Percentiles rank a stretch among this genome's conserved stretches.
Conservation (phyloP, 1,140 invertebrate species). For the Ips typographus region DNA sequence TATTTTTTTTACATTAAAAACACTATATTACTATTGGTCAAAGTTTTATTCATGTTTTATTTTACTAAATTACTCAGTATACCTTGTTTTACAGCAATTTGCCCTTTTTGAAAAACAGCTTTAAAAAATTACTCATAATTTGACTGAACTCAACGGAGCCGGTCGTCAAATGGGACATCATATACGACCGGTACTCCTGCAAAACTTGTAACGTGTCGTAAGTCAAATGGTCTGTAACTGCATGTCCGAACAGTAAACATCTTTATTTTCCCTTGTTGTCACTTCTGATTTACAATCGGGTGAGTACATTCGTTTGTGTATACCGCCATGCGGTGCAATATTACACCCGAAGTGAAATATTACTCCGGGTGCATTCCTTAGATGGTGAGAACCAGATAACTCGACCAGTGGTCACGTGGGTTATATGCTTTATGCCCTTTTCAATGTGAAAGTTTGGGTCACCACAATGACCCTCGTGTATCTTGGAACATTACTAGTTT, state of each 20-base stretch:
- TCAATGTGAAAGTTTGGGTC: slow-evolving; percentile 17
- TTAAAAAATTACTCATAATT: neutral
- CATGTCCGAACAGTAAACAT: slow-evolving; percentile 29
- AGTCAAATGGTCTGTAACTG: slow-evolving; percentile 8
- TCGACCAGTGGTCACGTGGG: slow-evolving; percentile 14
- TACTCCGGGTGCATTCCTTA: slow-evolving; percentile 23
- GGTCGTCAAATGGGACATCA: neutral
- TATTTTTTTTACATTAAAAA: no score
- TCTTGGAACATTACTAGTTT: no score
- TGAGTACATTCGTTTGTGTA: slow-evolving; percentile 31
- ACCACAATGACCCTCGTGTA: neutral
- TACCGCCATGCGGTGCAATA: slow-evolving; percentile 29
- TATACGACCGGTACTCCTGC: neutral
- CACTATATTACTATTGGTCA: no score
- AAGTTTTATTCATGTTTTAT: no score
- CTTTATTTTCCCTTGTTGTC: slow-evolving; percentile 32
- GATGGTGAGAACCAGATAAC: slow-evolving; percentile 32
- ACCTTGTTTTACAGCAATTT: no score
- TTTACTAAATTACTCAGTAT: no score
- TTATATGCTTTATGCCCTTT: slow-evolving; percentile 16
- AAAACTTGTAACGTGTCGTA: slow-evolving; percentile 4
- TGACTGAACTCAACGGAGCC: no score
- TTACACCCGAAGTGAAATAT: slow-evolving; percentile 32
- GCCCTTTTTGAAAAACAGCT: no score
- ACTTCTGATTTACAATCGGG: slow-evolving; percentile 32